phyloP scores from a whole-genome alignment of 2,113 vertebrate species.

The Poecilia latipinna region DNA sequence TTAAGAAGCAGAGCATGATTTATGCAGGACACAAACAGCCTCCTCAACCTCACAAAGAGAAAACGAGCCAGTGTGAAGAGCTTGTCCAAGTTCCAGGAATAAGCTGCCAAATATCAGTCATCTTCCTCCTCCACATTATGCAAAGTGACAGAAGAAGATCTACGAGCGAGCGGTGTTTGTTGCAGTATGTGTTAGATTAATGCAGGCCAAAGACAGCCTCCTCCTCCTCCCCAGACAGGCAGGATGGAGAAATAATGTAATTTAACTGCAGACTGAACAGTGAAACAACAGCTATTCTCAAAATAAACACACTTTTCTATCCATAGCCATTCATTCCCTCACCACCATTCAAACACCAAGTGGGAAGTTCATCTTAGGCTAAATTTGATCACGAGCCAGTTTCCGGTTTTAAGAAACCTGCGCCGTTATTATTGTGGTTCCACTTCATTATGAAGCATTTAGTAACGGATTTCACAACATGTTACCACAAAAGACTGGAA shows the following conservation, averaged over 20 bases:
- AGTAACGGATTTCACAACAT: background rate
- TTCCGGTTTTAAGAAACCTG: background rate
- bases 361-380: background rate
- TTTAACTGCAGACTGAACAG: constrained; percentile 17
- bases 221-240: constrained; percentile 56
- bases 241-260: constrained; percentile 26
- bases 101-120: constrained; percentile 57
- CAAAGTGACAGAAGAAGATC: constrained; percentile 57
- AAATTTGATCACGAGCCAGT: constrained; percentile 15
- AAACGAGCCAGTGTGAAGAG: constrained; percentile 47
- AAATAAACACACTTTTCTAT: constrained; percentile 19
- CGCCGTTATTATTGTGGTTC: background rate
- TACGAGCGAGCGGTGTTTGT: constrained; percentile 39
- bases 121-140: constrained; percentile 53
- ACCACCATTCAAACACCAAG: constrained; percentile 23
- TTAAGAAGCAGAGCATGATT: constrained; percentile 31
- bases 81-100: constrained; percentile 62
- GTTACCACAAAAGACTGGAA: background rate
- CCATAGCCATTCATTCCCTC: background rate
- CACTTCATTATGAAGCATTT: background rate
- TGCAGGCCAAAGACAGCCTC: constrained; percentile 43
- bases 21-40: constrained; percentile 33
- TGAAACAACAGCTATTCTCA: background rate
- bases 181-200: constrained; percentile 51
- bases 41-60: constrained; percentile 39